Conservation (phyloP, 1,140 invertebrate genomes). For the Onthophagus taurus region DNA sequence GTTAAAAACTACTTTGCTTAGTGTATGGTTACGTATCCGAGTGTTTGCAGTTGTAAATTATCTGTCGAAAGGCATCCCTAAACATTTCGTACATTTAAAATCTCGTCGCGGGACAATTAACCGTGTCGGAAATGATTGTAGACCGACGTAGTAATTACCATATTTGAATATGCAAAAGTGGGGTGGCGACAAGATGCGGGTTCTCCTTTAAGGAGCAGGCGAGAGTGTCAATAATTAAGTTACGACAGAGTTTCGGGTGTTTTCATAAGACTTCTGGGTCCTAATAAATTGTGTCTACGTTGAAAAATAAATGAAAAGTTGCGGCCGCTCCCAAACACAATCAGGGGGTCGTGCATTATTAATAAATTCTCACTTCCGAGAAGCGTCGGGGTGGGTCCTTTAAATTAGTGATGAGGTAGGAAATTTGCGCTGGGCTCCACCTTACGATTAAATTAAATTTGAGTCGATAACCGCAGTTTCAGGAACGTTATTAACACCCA, state of each 20-base stretch:
- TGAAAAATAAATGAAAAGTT: conserved; percentile 23
- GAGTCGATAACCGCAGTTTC: too few relatives aligned
- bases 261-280: conserved; percentile 16
- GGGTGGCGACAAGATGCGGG: conserved; percentile 10
- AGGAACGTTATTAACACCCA: too few relatives aligned
- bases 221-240: conserved; percentile 23
- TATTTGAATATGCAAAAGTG: conserved; percentile 23
- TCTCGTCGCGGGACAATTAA: conserved; percentile 17
- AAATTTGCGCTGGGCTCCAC: conserved; percentile 13
- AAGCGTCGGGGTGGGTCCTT: conserved; percentile 18
- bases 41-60: too few relatives aligned
- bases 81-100: conserved; percentile 7
- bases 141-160: conserved; percentile 19
- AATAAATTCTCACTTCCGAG: conserved; percentile 24
- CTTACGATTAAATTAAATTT: too few relatives aligned
- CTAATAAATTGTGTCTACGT: conserved; percentile 23
- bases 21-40: too few relatives aligned
- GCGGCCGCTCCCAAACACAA: conserved; percentile 18
- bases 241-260: conserved; percentile 19
- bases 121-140: conserved; percentile 21
- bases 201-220: too few relatives aligned
- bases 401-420: too few relatives aligned
- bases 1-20: too few relatives aligned
- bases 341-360: conserved; percentile 22
- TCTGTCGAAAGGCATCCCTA: too few relatives aligned